These are phyloP conservation scores for Rousettus leschenaultii DNA, from an alignment of 2,113 vertebrate genomes.

Conservation along the genomic window DNA sequence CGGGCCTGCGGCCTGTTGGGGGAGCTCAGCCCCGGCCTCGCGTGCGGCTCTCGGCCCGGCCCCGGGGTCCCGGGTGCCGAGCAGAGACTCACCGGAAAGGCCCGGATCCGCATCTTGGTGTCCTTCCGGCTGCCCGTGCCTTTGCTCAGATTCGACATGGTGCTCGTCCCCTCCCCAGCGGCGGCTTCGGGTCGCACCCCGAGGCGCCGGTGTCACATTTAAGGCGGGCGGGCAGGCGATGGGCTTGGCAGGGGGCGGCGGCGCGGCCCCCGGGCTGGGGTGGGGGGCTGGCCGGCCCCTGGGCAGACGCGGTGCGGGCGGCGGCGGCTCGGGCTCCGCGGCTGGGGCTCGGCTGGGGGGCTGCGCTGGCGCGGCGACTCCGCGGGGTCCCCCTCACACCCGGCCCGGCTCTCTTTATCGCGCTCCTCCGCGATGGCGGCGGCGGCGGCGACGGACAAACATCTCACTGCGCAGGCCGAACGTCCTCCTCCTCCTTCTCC, in stretches of 20 bases:
- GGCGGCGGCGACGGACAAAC: slow-evolving; percentile 82
- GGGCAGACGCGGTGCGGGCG: slow-evolving; percentile 57
- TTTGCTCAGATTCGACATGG: slow-evolving; percentile 98
- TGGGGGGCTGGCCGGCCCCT: slow-evolving; percentile 50
- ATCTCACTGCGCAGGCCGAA: slow-evolving; percentile 84
- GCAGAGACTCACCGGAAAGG: slow-evolving; percentile 93
- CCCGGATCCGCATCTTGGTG: slow-evolving; percentile 99
- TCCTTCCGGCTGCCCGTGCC: slow-evolving; percentile 96
- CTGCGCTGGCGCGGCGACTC: slow-evolving; percentile 65
- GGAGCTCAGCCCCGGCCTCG: slow-evolving; percentile 59
- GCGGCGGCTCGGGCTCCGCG: slow-evolving; percentile 46
- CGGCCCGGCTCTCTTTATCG: slow-evolving; percentile 72
- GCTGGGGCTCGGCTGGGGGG: slow-evolving; percentile 32
- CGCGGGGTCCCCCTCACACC: slow-evolving; percentile 66
- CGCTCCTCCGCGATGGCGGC: slow-evolving; percentile 83
- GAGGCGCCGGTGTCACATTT: slow-evolving; percentile 73
- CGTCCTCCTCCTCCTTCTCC: slow-evolving; percentile 73
- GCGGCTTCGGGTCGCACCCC: slow-evolving; percentile 69
- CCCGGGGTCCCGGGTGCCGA: slow-evolving; percentile 66
- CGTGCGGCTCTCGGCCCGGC: slow-evolving; percentile 54
- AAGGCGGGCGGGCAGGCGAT: slow-evolving; percentile 61
- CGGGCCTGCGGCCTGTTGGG: slow-evolving; percentile 62
- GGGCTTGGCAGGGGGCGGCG: slow-evolving; percentile 45
- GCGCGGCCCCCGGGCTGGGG: slow-evolving; percentile 51
- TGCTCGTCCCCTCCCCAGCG: slow-evolving; percentile 73